Evolutionary conservation across 2,888 invertebrate species (phyloP).

Genomic region (Ormyrus pomaceus): DNA sequence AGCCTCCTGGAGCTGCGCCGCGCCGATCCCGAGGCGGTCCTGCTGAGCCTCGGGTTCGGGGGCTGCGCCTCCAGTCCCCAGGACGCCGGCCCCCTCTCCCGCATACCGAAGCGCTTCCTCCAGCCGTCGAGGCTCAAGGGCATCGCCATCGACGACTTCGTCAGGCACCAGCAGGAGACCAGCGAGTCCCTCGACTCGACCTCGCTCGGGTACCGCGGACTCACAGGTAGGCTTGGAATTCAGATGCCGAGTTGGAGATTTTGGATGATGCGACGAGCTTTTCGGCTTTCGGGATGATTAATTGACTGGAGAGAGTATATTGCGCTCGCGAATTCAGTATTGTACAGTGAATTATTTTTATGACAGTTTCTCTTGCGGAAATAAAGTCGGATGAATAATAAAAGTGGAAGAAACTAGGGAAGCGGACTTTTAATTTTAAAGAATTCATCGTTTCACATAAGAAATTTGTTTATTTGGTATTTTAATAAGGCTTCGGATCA

Average conservation of each 20-base stretch:
- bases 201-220: slow-evolving; percentile 85
- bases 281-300: no score
- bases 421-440: no score
- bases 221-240: slow-evolving; percentile 78
- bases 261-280: no score
- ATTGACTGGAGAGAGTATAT: no score
- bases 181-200: slow-evolving; percentile 86
- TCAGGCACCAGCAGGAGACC: slow-evolving; percentile 85
- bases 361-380: no score
- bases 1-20: slow-evolving; percentile 89
- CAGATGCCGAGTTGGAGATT: no score
- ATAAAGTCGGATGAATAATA: no score
- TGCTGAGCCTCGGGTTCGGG: slow-evolving; percentile 89
- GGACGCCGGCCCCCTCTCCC: slow-evolving; percentile 78
- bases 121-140: slow-evolving; percentile 88
- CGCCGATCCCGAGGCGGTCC: slow-evolving; percentile 92
- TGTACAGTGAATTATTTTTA: neutral
- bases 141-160: slow-evolving; percentile 85
- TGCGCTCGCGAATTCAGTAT: no score
- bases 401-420: no score
- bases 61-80: slow-evolving; percentile 81
- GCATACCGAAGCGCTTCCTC: slow-evolving; percentile 90
- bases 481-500: no score
- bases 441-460: no score
- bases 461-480: no score